These are phyloP conservation scores for Geotrupes spiniger DNA, from an alignment of 2,888 invertebrate species.

Conservation along the genomic window DNA sequence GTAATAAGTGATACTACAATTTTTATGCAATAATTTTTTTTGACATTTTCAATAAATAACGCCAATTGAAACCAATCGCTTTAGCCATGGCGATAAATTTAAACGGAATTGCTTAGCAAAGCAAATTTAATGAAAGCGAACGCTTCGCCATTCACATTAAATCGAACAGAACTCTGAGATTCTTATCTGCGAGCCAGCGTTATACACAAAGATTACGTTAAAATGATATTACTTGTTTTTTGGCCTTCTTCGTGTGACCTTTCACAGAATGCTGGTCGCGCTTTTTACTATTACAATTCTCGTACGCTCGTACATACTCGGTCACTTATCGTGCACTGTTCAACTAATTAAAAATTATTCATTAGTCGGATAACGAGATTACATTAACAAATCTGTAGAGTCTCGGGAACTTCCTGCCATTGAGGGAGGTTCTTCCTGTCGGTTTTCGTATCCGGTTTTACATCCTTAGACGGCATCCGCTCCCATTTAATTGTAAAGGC, in stretches of 20 bases:
- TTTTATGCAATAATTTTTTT: too few species aligned
- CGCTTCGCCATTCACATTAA: too few species aligned
- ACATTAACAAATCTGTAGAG: conserved; percentile 30
- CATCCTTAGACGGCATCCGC: conserved; percentile 31
- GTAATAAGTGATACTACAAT: too few species aligned
- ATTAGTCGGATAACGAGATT: conserved; percentile 12
- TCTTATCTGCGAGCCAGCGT: not conserved
- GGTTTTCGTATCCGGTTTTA: conserved; percentile 30
- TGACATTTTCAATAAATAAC: too few species aligned
- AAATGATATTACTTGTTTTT: conserved; percentile 10
- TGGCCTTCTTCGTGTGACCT: conserved; percentile 12
- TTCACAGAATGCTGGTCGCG: conserved; percentile 11
- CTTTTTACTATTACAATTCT: too few species aligned
- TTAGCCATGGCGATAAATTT: not conserved
- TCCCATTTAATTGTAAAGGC: conserved; percentile 29
- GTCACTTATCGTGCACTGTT: too few species aligned
- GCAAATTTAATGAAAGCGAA: too few species aligned
- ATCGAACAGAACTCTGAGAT: too few species aligned
- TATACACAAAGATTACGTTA: conserved; percentile 6
- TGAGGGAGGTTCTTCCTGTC: conserved; percentile 29
- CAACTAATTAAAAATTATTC: conserved; percentile 4
- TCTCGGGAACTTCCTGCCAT: conserved; percentile 32
- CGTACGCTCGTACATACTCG: too few species aligned
- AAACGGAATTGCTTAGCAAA: not conserved
- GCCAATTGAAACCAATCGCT: too few species aligned